phyloP scores from a whole-genome alignment of 2,888 invertebrate genomes.

The Acholoe squamosa region DNA sequence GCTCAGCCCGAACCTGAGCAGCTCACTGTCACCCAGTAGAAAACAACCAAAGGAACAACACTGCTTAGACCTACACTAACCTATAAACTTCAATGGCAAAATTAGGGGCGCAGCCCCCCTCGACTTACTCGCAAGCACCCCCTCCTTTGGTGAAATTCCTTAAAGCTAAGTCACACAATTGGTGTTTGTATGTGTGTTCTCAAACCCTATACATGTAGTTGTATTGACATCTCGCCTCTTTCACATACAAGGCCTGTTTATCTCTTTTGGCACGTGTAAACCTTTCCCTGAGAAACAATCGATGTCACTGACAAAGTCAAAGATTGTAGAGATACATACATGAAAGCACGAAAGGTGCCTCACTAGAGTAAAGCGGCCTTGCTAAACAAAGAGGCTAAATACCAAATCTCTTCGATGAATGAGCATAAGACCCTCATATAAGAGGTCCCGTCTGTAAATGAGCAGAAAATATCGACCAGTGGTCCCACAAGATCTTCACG shows the following conservation, averaged over 20 bases:
- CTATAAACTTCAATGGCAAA: too few relatives aligned
- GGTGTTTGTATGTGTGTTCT: neutral
- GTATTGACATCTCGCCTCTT: neutral
- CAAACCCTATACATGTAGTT: neutral
- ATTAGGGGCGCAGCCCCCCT: too few relatives aligned
- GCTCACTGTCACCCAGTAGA: neutral
- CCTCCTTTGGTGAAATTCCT: neutral
- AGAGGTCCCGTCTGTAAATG: neutral
- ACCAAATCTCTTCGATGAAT: constrained; percentile 2
- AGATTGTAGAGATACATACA: neutral
- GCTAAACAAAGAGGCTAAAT: neutral
- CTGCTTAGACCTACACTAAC: too few relatives aligned
- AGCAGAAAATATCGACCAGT: constrained; percentile 20
- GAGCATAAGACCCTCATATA: neutral
- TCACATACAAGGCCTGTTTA: neutral
- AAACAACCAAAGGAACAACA: neutral
- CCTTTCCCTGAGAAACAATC: neutral
- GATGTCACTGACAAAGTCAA: neutral
- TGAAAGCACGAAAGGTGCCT: neutral
- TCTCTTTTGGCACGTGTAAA: neutral
- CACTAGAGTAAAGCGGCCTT: neutral
- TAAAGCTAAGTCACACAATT: neutral
- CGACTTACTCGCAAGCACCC: neutral
- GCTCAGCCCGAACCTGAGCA: neutral
- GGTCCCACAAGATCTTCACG: neutral